Evolutionary conservation across 2,797 vertebrate species (phyloP), one percentile per base, ranked within the genome.

Genomic region (Liasis olivaceus): DNA sequence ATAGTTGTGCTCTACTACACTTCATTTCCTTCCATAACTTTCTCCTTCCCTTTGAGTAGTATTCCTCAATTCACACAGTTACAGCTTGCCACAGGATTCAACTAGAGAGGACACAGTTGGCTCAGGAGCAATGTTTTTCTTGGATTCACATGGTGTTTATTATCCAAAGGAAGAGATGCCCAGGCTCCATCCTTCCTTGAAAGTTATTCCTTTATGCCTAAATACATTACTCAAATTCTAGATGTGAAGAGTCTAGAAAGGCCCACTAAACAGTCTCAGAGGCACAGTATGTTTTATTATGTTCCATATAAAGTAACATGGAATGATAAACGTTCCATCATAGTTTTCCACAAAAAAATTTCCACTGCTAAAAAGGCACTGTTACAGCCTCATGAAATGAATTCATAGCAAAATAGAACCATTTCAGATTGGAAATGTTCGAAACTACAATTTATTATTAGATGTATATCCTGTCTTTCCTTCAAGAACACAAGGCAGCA

Each of bases 11-110:
- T 96, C 94, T 93, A 94, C 92, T 64, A 77, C 95, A 95, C 95
- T 96, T 85, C 2, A 93, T 94, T 94, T 95, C 94, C 96, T 90
- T 95, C 90, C 89, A 89, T 89, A 96, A 93, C 92, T 88, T 96
- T 91, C 62, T 90, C 92, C 94, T 95, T 94, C 94, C 94, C 95
- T 97, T 81, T 92, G 94, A 92, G 94, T 94, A 94, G 92, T 28
- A 95, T 94, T 92, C 59, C 91, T 95, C 42, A 94, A 93, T 95
- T 94, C 93, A 93, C 95, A 95, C 2, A 86, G 60, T 90, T 87
- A 91, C 64, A 47, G 95, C 89, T 89, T 0, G 3, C 90, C 92
- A 64, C 60, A 88, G 47, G 56, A 85, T 95, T 96, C 96, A 95
- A 92, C 86, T 58, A 93, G 72, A 92, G 26, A 6, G 0, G 87